These are phyloP conservation scores for Parauchenoglanis ngamensis DNA, from an alignment of 2,797 vertebrate species.

Conservation along the genomic window DNA sequence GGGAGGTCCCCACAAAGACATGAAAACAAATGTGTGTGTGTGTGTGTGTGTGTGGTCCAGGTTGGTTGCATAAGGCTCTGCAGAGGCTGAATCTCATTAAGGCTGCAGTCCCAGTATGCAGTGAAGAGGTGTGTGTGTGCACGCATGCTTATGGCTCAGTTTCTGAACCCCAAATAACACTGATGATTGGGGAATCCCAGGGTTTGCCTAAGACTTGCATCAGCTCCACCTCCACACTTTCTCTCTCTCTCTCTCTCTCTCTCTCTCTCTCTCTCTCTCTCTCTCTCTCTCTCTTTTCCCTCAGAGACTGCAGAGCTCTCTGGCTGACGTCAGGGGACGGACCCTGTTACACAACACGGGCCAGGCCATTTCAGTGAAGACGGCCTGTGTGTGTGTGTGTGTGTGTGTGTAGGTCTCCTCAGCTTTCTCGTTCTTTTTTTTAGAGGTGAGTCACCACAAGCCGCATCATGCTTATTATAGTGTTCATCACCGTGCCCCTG, in stretches of 20 bases:
- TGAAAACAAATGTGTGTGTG: neutral
- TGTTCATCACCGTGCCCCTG: constrained; percentile 7
- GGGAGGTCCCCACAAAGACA: too few relatives aligned
- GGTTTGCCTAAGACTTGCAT: constrained; percentile 52
- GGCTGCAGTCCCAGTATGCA: constrained; percentile 38
- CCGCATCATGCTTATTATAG: constrained; percentile 13
- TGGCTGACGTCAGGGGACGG: constrained; percentile 50
- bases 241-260: neutral
- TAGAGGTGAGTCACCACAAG: constrained; percentile 14
- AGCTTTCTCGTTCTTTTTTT: constrained; percentile 5
- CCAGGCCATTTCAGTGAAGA: constrained; percentile 9
- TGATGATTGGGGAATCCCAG: constrained; percentile 52
- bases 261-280: neutral
- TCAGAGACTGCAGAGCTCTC: constrained; percentile 39
- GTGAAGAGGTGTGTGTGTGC: constrained; percentile 38
- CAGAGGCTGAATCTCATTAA: constrained; percentile 60
- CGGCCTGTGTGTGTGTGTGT: neutral
- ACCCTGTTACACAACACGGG: constrained; percentile 51
- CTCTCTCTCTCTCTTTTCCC: constrained; percentile 14
- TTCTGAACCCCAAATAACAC: constrained; percentile 23
- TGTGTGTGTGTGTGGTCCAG: constrained; percentile 30
- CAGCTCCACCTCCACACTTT: constrained; percentile 18
- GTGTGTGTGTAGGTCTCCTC: constrained; percentile 11
- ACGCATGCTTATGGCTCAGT: neutral
- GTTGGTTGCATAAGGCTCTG: constrained; percentile 56